phyloP scores from a whole-genome alignment of 1,140 invertebrate species.

The Venturia canescens region DNA sequence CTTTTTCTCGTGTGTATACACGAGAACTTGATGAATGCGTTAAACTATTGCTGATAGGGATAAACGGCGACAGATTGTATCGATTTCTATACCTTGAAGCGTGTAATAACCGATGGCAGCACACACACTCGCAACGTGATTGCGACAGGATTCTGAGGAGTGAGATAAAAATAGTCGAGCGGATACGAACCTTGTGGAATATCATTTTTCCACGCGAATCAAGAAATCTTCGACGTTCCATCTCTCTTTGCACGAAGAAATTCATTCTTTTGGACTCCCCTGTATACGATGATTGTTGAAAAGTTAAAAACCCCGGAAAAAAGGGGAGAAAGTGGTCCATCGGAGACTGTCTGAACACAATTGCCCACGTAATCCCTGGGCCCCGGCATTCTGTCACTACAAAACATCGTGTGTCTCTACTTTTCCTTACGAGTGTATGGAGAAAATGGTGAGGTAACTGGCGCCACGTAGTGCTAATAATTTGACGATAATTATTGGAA shows the following conservation, averaged over 20 bases:
- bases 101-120: constrained; percentile 1
- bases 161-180: constrained; percentile 12
- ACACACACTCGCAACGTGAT: background rate
- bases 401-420: too few species aligned
- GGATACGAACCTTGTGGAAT: background rate
- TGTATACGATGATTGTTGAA: too few species aligned
- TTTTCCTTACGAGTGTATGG: too few species aligned
- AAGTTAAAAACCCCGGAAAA: too few species aligned
- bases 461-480: constrained; percentile 59
- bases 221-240: too few species aligned
- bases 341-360: too few species aligned
- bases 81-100: background rate
- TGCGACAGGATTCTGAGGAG: background rate
- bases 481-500: constrained; percentile 58
- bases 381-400: too few species aligned
- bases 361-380: too few species aligned
- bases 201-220: too few species aligned
- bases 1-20: background rate
- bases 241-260: too few species aligned
- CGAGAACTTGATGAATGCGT: constrained; percentile 7
- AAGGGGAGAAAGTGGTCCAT: too few species aligned
- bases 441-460: constrained; percentile 55
- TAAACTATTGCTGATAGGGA: constrained; percentile 5
- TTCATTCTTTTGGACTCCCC: too few species aligned
- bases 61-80: constrained; percentile 4